A percentile compares a stretch with the other conserved stretches of the same genome.
Conservation (phyloP, 2,888 invertebrate species). For the Bombyx huttoni region DNA sequence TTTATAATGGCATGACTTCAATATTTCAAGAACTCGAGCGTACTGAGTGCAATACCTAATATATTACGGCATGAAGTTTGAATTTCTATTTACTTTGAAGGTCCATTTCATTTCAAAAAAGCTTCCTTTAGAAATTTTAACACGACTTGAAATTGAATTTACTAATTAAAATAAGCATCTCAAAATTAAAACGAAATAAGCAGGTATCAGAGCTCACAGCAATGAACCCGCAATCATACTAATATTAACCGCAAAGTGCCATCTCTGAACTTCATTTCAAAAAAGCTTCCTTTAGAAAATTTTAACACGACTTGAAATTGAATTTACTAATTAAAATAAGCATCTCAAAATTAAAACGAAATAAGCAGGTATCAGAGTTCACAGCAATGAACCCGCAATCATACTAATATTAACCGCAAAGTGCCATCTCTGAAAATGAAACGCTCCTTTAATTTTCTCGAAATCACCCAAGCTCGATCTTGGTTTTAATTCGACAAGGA, state of each 20-base stretch:
- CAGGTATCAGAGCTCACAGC: conserved; percentile 31
- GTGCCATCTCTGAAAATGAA: conserved; percentile 54
- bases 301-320: conserved; percentile 22
- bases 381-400: conserved; percentile 42
- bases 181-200: conserved; percentile 38
- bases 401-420: conserved; percentile 58
- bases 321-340: conserved; percentile 48
- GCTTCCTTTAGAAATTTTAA: conserved; percentile 10
- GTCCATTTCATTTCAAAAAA: conserved; percentile 15
- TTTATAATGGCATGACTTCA: conserved; percentile 23
- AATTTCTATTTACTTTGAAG: conserved; percentile 34
- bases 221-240: conserved; percentile 51
- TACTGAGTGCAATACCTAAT: conserved; percentile 31
- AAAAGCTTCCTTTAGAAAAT: conserved; percentile 11
- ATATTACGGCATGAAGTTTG: conserved; percentile 24
- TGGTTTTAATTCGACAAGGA: conserved; percentile 64
- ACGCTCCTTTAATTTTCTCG: conserved; percentile 62
- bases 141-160: conserved; percentile 28
- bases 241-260: conserved; percentile 52
- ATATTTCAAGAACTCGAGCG: conserved; percentile 33
- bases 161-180: conserved; percentile 47
- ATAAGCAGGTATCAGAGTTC: conserved; percentile 36
- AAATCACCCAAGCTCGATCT: conserved; percentile 56
- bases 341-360: conserved; percentile 33
- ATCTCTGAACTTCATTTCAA: conserved; percentile 37